A percentile compares a stretch with the other conserved stretches of the same genome.
Evolutionary conservation across 2,797 vertebrate genomes (phyloP).

Genomic region (Austrolebias charrua): DNA sequence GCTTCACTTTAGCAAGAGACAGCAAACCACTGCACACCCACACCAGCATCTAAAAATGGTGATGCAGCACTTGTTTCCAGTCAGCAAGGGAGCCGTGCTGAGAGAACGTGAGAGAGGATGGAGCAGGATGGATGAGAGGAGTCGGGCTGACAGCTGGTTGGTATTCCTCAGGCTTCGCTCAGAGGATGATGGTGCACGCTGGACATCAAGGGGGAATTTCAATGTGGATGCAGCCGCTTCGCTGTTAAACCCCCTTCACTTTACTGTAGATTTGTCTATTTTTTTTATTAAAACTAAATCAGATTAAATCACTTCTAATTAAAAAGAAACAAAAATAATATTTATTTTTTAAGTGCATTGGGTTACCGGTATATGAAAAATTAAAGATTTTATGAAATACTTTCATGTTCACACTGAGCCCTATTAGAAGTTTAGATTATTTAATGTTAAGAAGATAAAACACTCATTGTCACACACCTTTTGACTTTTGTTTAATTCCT

Average conservation of each 20-base stretch:
- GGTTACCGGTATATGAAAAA: no score
- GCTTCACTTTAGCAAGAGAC: slow-evolving; percentile 27
- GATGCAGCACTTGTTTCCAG: slow-evolving; percentile 72
- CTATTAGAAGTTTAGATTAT: background rate
- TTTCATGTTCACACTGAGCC: no score
- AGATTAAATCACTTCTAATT: slow-evolving; percentile 2
- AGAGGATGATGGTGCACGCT: slow-evolving; percentile 71
- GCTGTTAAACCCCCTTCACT: slow-evolving; percentile 34
- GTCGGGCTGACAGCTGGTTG: slow-evolving; percentile 63
- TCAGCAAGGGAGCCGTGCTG: slow-evolving; percentile 50
- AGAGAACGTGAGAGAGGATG: slow-evolving; percentile 33
- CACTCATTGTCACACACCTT: background rate
- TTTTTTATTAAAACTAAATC: slow-evolving; percentile 1
- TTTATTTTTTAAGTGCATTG: background rate
- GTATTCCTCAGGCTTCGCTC: slow-evolving; percentile 72
- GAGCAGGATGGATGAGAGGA: slow-evolving; percentile 22
- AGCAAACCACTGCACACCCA: slow-evolving; percentile 14
- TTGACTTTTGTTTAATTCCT: background rate
- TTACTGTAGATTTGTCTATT: slow-evolving; percentile 3
- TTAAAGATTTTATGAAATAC: no score
- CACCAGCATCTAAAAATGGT: slow-evolving; percentile 66
- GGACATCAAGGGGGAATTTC: slow-evolving; percentile 75
- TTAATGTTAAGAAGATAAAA: background rate
- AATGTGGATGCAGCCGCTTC: slow-evolving; percentile 56
- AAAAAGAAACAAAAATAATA: background rate